Evolutionary conservation across 2,113 vertebrate genomes (phyloP).

Genomic region (Urocolius indicus): DNA sequence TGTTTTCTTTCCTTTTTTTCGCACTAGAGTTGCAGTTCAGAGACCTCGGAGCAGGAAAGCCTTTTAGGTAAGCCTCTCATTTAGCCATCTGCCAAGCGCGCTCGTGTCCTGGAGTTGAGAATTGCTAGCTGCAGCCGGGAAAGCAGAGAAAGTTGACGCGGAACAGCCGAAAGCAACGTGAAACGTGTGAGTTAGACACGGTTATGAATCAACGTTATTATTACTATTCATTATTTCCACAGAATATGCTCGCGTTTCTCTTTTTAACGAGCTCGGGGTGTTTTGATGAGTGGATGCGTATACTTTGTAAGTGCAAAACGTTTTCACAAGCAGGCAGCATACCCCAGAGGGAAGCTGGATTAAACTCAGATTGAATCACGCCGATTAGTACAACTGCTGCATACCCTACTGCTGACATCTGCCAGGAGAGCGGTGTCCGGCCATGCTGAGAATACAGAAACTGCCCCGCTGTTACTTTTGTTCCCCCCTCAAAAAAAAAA

Average conservation of each 20-base stretch:
- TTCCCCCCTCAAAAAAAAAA: not conserved
- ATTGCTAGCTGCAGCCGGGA: not conserved
- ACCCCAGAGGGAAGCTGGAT: not conserved
- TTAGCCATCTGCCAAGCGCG: not conserved
- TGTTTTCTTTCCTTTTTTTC: not conserved
- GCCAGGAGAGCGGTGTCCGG: not conserved
- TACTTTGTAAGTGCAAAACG: rapidly evolving
- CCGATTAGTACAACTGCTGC: not conserved
- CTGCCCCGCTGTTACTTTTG: not conserved
- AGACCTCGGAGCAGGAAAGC: rapidly evolving
- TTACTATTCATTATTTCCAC: not conserved
- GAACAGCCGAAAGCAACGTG: not conserved
- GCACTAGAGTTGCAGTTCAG: not conserved
- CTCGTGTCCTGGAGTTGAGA: not conserved
- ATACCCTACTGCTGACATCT: not conserved
- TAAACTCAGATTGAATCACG: not conserved
- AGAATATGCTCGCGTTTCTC: not conserved
- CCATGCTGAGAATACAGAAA: not conserved
- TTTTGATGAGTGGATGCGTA: not conserved
- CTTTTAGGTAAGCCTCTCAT: not conserved
- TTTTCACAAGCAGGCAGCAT: not conserved
- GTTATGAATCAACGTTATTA: not conserved
- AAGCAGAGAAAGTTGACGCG: not conserved
- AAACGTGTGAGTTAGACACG: not conserved
- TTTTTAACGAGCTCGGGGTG: not conserved